Evolutionary conservation across 2,797 vertebrate genomes (phyloP).

Genomic region (Alfaro cultratus): DNA sequence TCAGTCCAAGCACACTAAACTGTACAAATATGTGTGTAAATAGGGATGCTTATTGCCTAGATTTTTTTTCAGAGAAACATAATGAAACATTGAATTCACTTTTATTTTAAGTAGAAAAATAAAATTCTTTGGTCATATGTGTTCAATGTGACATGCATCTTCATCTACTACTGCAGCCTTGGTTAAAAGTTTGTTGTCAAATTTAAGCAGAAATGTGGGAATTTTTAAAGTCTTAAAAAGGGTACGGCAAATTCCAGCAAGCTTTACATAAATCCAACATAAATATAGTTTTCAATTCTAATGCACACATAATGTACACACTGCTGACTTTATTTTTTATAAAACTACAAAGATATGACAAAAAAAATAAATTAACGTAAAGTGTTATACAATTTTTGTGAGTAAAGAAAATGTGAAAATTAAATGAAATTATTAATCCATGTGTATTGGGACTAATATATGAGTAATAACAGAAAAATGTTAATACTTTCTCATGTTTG

Average conservation of each 20-base stretch:
- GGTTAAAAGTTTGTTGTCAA: background rate
- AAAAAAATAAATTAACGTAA: background rate
- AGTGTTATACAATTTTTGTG: background rate
- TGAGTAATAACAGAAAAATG: background rate
- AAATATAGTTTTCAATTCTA: background rate
- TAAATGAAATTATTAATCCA: background rate
- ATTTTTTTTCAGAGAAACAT: background rate
- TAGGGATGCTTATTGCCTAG: background rate
- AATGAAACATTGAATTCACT: background rate
- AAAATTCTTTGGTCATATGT: background rate
- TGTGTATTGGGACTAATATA: background rate
- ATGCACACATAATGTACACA: background rate
- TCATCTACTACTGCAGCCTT: background rate
- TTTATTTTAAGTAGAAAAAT: background rate
- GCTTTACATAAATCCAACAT: background rate
- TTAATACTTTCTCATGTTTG: background rate
- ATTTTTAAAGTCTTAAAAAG: background rate
- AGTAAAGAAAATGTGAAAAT: background rate
- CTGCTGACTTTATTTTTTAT: background rate
- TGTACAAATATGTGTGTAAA: background rate
- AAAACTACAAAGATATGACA: background rate
- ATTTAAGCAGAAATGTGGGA: background rate
- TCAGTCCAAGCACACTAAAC: constrained; percentile 12
- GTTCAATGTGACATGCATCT: background rate
- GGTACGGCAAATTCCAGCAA: background rate